Base-by-base conservation (phyloP, 2,888 invertebrate genomes). In the Parochlus steinenii region DNA sequence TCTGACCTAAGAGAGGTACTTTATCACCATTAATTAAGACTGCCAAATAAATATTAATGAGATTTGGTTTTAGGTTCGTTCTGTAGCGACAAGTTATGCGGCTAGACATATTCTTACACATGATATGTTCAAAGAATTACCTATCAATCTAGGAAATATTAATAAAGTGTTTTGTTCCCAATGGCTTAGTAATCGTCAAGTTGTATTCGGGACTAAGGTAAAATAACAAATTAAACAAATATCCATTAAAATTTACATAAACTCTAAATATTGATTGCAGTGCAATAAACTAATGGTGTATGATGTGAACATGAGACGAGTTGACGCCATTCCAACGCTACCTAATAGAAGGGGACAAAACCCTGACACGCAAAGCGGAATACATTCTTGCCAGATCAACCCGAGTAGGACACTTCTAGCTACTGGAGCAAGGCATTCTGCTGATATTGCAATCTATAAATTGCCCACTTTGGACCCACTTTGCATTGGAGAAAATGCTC, bases 141-240 rank as follows among this genome's bases (percentile, higher is more conserved):
- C 83, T 7, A 73, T 87, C 49, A 74, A 70, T 52, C 65, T 87
- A 42, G 81, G 79, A 45, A 82, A 78, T 56, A 79, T 86, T 67
- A 87, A 87, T 60, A 87, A 87, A 61, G 85, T 86, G 39, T 95
- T 93, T 64, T 89, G 92, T 55, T 89, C 92, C 0, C 81, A 90
- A 55, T 95, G 95, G 93, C 67, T 95, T 24, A 87, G 86, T 46
- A 86, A 89, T 59, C 70, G 87, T 48, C 90, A 92, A 64, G 82
- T 95, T 38, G 87, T 92, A 15, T 89, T 92, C 56, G 95, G 93
- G 36, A 93, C 93, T 33, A 95, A 95, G 59, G 93, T n/a, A n/a
- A n/a, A n/a, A n/a, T n/a, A n/a, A n/a, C n/a, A n/a, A n/a, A n/a
- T n/a, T n/a, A n/a, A n/a, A n/a, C n/a, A n/a, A n/a, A n/a, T n/a